Evolutionary conservation across 2,888 invertebrate genomes (phyloP).

Genomic region (Scaptodrosophila latifasciaeformis): DNA sequence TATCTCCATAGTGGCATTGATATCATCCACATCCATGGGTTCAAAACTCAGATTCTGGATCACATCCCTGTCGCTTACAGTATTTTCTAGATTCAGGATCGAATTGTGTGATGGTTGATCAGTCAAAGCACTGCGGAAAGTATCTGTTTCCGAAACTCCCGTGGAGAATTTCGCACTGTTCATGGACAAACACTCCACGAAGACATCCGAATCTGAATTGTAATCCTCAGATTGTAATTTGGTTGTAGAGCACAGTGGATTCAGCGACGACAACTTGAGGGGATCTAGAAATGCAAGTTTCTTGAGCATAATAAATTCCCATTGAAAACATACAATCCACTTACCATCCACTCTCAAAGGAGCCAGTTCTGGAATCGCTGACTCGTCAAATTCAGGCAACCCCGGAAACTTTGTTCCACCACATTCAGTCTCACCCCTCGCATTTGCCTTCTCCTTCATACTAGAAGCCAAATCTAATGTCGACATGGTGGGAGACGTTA

Average conservation of each 20-base stretch:
- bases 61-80: constrained; percentile 21
- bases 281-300: no score
- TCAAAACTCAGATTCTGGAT: constrained; percentile 48
- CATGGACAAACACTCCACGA: constrained; percentile 69
- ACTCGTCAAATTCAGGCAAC: constrained; percentile 64
- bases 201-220: constrained; percentile 54
- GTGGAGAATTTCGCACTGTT: constrained; percentile 30
- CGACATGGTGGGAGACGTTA: constrained; percentile 5
- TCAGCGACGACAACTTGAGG: no score
- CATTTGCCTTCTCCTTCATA: constrained; percentile 9
- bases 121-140: constrained; percentile 59
- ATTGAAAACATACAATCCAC: no score
- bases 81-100: no score
- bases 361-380: constrained; percentile 60
- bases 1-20: constrained; percentile 52
- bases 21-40: constrained; percentile 69
- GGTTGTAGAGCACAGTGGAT: constrained; percentile 20
- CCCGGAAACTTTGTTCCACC: constrained; percentile 46
- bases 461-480: constrained; percentile 30
- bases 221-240: constrained; percentile 35
- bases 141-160: constrained; percentile 52
- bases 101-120: constrained; percentile 39
- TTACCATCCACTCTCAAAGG: constrained; percentile 50
- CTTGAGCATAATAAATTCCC: no score
- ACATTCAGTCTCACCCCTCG: background rate